A percentile compares a stretch with the other conserved stretches of the same genome.
These are phyloP conservation scores for Dolichallabes microphthalmus DNA, from an alignment of 2,113 vertebrate genomes.

Conservation along the genomic window DNA sequence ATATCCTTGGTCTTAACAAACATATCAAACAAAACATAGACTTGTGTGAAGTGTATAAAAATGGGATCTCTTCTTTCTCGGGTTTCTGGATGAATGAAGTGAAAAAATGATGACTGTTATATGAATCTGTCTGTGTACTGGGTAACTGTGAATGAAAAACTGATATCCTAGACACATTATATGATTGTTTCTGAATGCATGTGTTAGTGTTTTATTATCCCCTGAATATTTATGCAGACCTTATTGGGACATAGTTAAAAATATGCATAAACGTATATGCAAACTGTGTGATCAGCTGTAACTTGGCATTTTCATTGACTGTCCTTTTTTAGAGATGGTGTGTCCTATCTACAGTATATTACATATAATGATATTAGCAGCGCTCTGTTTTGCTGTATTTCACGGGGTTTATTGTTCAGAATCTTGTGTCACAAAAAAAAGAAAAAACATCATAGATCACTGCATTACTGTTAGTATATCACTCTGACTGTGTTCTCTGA, in stretches of 20 bases:
- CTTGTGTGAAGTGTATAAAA: neutral
- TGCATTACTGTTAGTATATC: neutral
- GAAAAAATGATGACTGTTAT: neutral
- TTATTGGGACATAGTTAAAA: neutral
- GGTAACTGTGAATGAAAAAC: neutral
- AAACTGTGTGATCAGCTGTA: neutral
- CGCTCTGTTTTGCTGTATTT: neutral
- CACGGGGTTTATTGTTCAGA: neutral
- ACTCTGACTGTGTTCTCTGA: neutral
- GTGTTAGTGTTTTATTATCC: neutral
- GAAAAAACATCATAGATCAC: neutral
- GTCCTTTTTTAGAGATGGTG: neutral
- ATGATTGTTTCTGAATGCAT: neutral
- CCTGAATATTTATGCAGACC: neutral
- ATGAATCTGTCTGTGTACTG: neutral
- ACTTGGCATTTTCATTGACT: neutral
- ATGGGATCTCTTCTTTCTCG: neutral
- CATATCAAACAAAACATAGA: neutral
- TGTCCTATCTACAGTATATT: neutral
- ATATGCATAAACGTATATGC: neutral
- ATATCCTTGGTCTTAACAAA: neutral
- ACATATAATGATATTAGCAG: constrained; percentile 22
- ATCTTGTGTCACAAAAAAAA: neutral
- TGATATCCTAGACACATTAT: neutral
- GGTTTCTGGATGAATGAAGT: neutral